Conservation (phyloP, 1,140 invertebrate species). For the Hylyphantes graminicola region DNA sequence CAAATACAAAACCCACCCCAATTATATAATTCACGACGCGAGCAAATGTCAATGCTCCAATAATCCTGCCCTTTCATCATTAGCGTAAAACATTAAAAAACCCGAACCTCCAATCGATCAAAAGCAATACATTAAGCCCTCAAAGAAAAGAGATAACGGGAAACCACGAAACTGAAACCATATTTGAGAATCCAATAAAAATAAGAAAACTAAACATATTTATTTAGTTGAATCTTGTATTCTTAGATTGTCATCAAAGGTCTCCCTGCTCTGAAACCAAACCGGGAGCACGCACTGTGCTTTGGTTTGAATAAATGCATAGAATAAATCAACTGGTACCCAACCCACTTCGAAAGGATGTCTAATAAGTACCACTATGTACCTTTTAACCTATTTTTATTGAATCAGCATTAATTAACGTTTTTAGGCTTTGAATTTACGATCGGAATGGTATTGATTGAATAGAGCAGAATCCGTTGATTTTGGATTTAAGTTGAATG, state of each 20-base stretch:
- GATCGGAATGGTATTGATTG: too few species aligned
- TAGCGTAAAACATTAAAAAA: neutral
- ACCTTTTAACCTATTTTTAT: too few species aligned
- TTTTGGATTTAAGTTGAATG: too few species aligned
- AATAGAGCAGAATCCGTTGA: too few species aligned
- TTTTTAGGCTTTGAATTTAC: too few species aligned
- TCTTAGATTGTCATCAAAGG: slow-evolving; percentile 12
- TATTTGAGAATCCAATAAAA: neutral
- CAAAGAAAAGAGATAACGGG: neutral
- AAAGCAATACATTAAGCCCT: neutral
- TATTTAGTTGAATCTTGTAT: slow-evolving; percentile 15
- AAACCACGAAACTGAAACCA: neutral
- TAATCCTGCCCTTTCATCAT: neutral
- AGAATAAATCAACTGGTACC: slow-evolving; percentile 2
- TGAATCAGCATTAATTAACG: too few species aligned
- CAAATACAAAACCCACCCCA: neutral
- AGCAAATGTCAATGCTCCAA: slow-evolving; percentile 1
- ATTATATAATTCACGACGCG: slow-evolving; percentile 3
- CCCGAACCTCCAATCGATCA: neutral
- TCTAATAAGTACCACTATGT: too few species aligned
- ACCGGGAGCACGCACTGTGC: neutral
- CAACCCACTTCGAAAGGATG: too few species aligned
- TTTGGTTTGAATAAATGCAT: slow-evolving; percentile 7
- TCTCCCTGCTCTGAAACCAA: neutral
- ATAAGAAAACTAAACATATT: slow-evolving; percentile 9